These are phyloP conservation scores for Labeo catla DNA, from an alignment of 2,113 vertebrate genomes.

Conservation along the genomic window DNA sequence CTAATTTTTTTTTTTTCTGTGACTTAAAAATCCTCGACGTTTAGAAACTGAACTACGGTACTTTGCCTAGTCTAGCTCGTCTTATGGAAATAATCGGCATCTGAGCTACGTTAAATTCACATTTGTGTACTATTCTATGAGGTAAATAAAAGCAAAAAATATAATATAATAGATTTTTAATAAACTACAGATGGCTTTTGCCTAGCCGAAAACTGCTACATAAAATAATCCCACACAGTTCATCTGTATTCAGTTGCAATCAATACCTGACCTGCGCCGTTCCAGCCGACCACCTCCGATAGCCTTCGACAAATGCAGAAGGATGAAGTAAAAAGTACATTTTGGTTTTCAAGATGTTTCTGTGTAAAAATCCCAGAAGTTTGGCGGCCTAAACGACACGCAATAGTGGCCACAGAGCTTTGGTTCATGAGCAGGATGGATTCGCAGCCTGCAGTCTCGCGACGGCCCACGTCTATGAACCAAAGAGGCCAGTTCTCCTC, in stretches of 20 bases:
- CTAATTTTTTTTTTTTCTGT: conserved; percentile 46
- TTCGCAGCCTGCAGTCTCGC: conserved; percentile 6
- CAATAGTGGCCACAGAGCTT: conserved; percentile 49
- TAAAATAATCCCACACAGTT: conserved; percentile 16
- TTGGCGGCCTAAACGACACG: background rate
- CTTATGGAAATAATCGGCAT: conserved; percentile 54
- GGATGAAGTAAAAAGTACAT: conserved; percentile 19
- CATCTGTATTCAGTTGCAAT: conserved; percentile 17
- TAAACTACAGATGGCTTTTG: conserved; percentile 39
- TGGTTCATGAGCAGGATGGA: conserved; percentile 48
- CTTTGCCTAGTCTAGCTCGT: conserved; percentile 53
- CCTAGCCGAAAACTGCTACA: conserved; percentile 42
- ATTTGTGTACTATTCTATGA: conserved; percentile 54
- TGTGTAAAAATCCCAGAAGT: conserved; percentile 35
- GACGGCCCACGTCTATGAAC: conserved; percentile 5
- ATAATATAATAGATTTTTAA: conserved; percentile 47
- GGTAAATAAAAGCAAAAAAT: conserved; percentile 40
- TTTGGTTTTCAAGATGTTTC: conserved; percentile 46
- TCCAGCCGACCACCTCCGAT: conserved; percentile 1
- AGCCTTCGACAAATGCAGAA: background rate
- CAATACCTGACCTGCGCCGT: conserved; percentile 50
- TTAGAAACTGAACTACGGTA: conserved; percentile 50
- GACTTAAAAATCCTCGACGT: conserved; percentile 42
- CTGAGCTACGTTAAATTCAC: conserved; percentile 51
- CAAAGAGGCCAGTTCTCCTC: conserved; percentile 32